Percentiles rank a stretch among this genome's conserved stretches.
Conservation (phyloP, 2,797 vertebrate species). For the Etheostoma perlongum region DNA sequence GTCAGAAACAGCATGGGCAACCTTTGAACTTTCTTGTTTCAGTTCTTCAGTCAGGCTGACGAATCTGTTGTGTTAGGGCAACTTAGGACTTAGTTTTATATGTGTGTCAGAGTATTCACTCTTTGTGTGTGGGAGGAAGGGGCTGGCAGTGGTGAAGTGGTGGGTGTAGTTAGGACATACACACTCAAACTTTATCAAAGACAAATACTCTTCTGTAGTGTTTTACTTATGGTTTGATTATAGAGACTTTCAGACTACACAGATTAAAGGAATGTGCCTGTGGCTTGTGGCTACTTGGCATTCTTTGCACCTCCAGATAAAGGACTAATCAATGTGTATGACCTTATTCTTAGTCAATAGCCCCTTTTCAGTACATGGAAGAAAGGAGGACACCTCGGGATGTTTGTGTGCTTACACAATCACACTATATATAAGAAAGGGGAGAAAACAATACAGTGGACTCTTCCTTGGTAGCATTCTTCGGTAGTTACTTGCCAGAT, state of each 20-base stretch:
- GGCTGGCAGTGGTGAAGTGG: not conserved
- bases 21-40: slow-evolving; percentile 53
- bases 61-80: not conserved
- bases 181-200: slow-evolving; percentile 6
- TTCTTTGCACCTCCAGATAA: slow-evolving; percentile 53
- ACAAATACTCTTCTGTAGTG: slow-evolving; percentile 3
- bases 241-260: slow-evolving; percentile 16
- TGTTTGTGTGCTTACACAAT: slow-evolving; percentile 39
- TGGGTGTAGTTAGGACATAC: not conserved
- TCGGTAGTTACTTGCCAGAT: slow-evolving; percentile 18
- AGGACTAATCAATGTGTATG: slow-evolving; percentile 57
- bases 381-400: slow-evolving; percentile 17
- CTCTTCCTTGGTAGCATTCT: not conserved
- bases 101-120: slow-evolving; percentile 27
- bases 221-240: slow-evolving; percentile 35
- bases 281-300: slow-evolving; percentile 26
- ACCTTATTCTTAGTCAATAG: slow-evolving; percentile 56
- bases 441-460: not conserved
- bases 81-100: not conserved
- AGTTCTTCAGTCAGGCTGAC: slow-evolving; percentile 19
- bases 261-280: slow-evolving; percentile 34
- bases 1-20: slow-evolving; percentile 19
- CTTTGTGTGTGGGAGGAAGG: not conserved
- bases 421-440: slow-evolving; percentile 24
- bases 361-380: slow-evolving; percentile 26